phyloP scores from a whole-genome alignment of 2,888 invertebrate genomes.

The Lathronympha strigana region DNA sequence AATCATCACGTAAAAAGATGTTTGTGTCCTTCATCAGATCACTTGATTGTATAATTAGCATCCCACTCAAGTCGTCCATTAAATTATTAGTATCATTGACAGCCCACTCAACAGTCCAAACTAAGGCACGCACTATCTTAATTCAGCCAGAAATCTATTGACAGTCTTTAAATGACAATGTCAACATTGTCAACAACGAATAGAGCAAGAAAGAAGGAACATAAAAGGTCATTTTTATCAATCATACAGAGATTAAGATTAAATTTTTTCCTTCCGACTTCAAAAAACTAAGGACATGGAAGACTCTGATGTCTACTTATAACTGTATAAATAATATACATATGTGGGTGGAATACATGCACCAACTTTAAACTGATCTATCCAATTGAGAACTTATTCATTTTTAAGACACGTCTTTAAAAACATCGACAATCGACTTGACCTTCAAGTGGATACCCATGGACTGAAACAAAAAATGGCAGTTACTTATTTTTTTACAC shows the following conservation, averaged over 20 bases:
- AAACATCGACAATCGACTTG: no score
- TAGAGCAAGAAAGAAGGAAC: neutral
- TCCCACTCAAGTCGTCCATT: constrained; percentile 25
- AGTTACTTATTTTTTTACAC: no score
- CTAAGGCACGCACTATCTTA: neutral
- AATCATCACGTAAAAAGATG: constrained; percentile 10
- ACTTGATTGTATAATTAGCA: constrained; percentile 15
- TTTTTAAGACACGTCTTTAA: no score
- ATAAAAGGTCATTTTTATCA: no score
- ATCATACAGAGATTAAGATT: neutral
- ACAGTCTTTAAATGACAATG: neutral
- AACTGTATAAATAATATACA: no score
- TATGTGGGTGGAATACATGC: no score
- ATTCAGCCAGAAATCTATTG: neutral
- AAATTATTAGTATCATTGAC: constrained; percentile 27
- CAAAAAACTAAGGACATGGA: no score
- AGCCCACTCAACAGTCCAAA: constrained; percentile 28
- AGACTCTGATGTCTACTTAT: no score
- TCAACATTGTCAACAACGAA: neutral
- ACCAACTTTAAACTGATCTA: no score
- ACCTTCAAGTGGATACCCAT: no score
- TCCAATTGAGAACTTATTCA: no score
- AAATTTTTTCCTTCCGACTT: neutral
- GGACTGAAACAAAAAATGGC: no score
- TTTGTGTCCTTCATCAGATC: constrained; percentile 13